Percentiles rank a stretch among this genome's conserved stretches.
phyloP scores from a whole-genome alignment of 2,113 vertebrate genomes.

The Labeo catla region DNA sequence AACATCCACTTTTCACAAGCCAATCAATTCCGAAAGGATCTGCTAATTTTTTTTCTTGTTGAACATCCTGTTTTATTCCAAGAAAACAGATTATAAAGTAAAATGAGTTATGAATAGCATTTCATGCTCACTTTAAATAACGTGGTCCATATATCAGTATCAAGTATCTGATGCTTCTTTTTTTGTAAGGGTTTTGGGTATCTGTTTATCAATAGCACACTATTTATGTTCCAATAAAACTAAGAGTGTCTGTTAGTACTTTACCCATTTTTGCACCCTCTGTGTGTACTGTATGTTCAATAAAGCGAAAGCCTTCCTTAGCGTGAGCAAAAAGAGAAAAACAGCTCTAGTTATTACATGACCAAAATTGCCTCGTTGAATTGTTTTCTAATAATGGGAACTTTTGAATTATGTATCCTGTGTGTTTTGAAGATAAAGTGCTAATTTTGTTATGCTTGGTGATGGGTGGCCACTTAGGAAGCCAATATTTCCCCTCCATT shows the following conservation, averaged over 20 bases:
- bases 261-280: neutral
- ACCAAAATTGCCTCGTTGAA: conserved; percentile 31
- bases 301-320: neutral
- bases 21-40: neutral
- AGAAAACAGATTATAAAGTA: neutral
- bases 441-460: conserved; percentile 40
- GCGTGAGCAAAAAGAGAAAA: neutral
- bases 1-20: neutral
- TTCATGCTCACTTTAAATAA: neutral
- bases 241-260: neutral
- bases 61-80: neutral
- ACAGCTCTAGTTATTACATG: conserved; percentile 19
- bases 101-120: neutral
- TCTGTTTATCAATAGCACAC: neutral
- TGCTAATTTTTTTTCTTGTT: neutral
- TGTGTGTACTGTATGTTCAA: neutral
- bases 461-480: conserved; percentile 40
- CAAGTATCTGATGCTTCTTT: neutral
- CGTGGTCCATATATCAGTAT: neutral
- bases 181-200: neutral
- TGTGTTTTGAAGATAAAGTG: conserved; percentile 42
- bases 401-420: conserved; percentile 28
- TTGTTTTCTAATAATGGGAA: conserved; percentile 41
- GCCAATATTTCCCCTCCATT: conserved; percentile 31
- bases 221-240: neutral